Base-by-base conservation (phyloP, 2,888 invertebrate species). In the Drosophila nr. fundita region DNA sequence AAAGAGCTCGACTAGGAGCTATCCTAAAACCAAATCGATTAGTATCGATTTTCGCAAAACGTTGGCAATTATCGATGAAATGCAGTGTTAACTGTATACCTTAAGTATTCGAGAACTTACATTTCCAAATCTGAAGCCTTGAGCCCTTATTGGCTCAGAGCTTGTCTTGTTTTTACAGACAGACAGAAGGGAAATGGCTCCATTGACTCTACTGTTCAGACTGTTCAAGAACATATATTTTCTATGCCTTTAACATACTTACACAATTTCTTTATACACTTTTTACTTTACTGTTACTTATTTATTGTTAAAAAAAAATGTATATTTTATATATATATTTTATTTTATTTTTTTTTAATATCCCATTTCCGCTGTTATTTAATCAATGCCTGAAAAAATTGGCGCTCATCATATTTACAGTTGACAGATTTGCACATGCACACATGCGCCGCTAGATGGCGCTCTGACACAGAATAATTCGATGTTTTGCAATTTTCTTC, bases 361-460 rank as follows among this genome's bases (percentile, higher is more conserved):
- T 11, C 4, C 21, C 5, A 21, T 36, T 30, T 49, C 11, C 29
- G n/a, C n/a, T 21, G 34, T 52, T 68, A 68, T 68, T 68, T 50
- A 68, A 68, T 68, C 68, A 68, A 68, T 68, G 68, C 10, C 53
- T 32, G 15, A 29, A 32, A 32, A 52, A 34, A 24, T 8, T 6
- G 24, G 8, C 24, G 45, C 32, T 55, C 49, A 34, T 68, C 68
- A 68, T 40, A 68, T 50, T 55, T 55, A 49, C 57, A 68, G 49
- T 57, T 68, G 69, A 60, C 70, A 68, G 52, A 69, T 59, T 68
- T 68, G 4, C 30, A 21, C 40, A 36, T 68, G 49, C 63, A 40
- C 48, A 38, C 42, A 45, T 3, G 15, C 30, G 38, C 48, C 68
- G 55, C 38, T 67, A 68, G 67, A 32, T 68, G 67, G 49, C 67